Evolutionary conservation across 2,113 vertebrate genomes (phyloP).

Genomic region (Tympanuchus pallidicinctus): DNA sequence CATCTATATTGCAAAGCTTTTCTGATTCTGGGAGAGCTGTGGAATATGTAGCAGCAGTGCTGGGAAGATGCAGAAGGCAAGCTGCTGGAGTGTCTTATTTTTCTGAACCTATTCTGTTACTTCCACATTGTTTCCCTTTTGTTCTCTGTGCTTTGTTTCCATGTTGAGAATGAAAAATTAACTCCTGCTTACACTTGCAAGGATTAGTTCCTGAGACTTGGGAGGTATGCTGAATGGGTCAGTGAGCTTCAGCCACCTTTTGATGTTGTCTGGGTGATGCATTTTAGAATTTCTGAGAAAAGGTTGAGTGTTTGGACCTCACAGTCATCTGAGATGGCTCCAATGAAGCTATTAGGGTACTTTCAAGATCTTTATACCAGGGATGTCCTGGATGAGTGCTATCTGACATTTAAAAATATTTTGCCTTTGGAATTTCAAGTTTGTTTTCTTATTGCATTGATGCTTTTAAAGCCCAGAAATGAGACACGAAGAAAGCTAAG

Average conservation of each 20-base stretch:
- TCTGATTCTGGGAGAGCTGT: neutral
- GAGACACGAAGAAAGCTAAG: neutral
- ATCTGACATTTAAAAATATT: neutral
- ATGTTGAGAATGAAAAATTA: constrained; percentile 67
- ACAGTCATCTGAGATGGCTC: constrained; percentile 49
- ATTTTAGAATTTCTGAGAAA: constrained; percentile 51
- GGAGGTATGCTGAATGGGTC: constrained; percentile 77
- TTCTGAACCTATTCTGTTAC: constrained; percentile 11
- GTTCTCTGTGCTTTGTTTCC: constrained; percentile 61
- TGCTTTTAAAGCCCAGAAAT: neutral
- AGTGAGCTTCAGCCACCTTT: constrained; percentile 73
- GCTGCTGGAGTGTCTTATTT: neutral
- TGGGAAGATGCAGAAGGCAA: neutral
- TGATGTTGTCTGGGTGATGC: constrained; percentile 76
- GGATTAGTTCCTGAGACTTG: constrained; percentile 68
- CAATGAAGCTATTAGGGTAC: neutral
- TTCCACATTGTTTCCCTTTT: constrained; percentile 27
- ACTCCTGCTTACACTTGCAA: constrained; percentile 64
- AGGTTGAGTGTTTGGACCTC: neutral
- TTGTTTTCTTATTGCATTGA: neutral
- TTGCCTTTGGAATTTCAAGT: neutral
- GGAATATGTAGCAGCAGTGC: neutral
- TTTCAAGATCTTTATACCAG: neutral
- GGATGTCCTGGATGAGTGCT: neutral
- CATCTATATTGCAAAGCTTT: constrained; percentile 18